These are phyloP conservation scores for Xylota sylvarum DNA, from an alignment of 2,888 invertebrate species.

Conservation along the genomic window DNA sequence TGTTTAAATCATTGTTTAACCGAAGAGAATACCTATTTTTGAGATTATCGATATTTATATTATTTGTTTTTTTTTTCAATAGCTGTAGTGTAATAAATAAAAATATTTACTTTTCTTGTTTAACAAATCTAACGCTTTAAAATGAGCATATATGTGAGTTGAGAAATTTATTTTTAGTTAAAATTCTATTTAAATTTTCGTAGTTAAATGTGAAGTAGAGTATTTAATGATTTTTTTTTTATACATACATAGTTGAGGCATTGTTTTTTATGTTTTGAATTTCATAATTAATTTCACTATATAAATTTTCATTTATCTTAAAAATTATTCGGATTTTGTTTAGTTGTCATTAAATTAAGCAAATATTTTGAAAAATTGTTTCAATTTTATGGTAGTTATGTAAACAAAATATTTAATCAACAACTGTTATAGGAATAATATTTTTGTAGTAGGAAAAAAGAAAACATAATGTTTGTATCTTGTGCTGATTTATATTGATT, in stretches of 20 bases:
- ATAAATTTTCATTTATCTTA: constrained; percentile 49
- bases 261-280: constrained; percentile 29
- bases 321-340: constrained; percentile 23
- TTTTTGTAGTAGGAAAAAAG: constrained; percentile 9
- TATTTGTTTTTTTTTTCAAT: neutral
- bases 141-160: constrained; percentile 45
- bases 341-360: neutral
- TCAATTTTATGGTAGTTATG: constrained; percentile 13
- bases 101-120: neutral
- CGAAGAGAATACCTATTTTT: neutral
- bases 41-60: constrained; percentile 7
- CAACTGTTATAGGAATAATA: constrained; percentile 8
- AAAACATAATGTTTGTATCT: constrained; percentile 31
- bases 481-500: constrained; percentile 56
- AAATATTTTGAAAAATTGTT: constrained; percentile 4
- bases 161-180: constrained; percentile 57
- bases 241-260: constrained; percentile 63
- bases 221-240: constrained; percentile 53
- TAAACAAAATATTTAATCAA: neutral
- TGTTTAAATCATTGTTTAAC: neutral
- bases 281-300: constrained; percentile 53
- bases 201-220: constrained; percentile 64
- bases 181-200: constrained; percentile 53
- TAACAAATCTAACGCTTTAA: constrained; percentile 37
- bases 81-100: constrained; percentile 10